phyloP scores from a whole-genome alignment of 2,113 vertebrate species.

The Canis aureus region DNA sequence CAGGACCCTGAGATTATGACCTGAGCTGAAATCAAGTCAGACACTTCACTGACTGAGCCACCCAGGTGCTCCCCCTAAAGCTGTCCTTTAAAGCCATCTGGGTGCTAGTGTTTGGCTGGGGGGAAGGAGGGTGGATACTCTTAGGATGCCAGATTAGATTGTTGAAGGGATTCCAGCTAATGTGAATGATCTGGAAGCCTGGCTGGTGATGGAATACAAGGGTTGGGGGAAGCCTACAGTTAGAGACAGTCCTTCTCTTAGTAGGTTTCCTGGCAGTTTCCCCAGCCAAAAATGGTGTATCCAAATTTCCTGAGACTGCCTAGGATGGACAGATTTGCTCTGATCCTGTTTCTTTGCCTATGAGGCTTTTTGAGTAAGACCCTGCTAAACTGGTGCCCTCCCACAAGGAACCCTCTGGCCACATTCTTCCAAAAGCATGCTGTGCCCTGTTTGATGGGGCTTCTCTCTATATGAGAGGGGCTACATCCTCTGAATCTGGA shows the following conservation, averaged over 20 bases:
- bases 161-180: background rate
- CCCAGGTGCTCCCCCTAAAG: background rate
- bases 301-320: background rate
- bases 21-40: background rate
- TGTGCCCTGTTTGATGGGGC: background rate
- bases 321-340: background rate
- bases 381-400: background rate
- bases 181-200: background rate
- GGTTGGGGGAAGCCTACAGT: background rate
- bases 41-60: background rate
- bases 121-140: background rate
- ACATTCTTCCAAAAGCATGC: background rate
- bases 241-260: background rate
- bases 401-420: background rate
- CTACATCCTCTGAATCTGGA: background rate
- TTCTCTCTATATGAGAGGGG: background rate
- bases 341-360: background rate
- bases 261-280: background rate
- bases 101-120: background rate
- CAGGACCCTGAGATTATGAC: background rate
- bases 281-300: background rate
- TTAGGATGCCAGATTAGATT: background rate
- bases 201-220: background rate
- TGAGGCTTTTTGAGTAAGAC: background rate
- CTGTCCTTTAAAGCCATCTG: background rate